phyloP scores from a whole-genome alignment of 2,113 vertebrate species.

The Aegotheles bennettii region DNA sequence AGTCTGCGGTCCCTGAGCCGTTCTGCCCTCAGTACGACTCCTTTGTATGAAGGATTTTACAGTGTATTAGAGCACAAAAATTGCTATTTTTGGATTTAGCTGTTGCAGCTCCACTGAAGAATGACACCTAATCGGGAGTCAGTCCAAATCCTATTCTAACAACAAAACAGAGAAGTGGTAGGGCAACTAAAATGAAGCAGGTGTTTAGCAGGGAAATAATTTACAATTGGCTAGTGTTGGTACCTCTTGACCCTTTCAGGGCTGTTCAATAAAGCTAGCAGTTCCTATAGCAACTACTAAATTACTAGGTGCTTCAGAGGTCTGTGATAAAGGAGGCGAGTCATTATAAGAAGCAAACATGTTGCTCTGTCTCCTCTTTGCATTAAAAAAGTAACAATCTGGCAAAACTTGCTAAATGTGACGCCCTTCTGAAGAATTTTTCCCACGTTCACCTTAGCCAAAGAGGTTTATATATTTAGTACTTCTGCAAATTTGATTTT shows the following conservation, averaged over 20 bases:
- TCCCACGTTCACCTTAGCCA: conserved; percentile 38
- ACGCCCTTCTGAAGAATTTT: conserved; percentile 29
- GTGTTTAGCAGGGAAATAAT: conserved; percentile 2
- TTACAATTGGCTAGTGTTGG: background rate
- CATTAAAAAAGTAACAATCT: background rate
- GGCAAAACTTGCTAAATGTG: background rate
- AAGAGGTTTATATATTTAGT: conserved; percentile 10
- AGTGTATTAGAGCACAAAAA: background rate
- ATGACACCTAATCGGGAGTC: background rate
- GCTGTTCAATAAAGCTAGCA: conserved; percentile 28
- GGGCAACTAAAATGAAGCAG: conserved; percentile 27
- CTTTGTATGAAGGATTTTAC: background rate
- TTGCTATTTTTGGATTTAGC: background rate
- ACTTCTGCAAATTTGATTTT: conserved; percentile 4
- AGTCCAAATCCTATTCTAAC: background rate
- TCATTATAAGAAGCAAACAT: background rate
- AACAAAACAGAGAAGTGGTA: background rate
- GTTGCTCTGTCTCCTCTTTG: conserved; percentile 11
- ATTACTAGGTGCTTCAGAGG: conserved; percentile 49
- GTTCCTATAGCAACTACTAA: conserved; percentile 54
- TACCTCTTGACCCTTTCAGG: conserved; percentile 46
- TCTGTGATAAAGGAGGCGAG: background rate
- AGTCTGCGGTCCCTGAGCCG: too few relatives aligned
- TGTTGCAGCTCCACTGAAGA: background rate
- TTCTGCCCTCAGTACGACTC: background rate